Conservation (phyloP, 2,797 vertebrate species). For the Enteromius afrohamiltoni region DNA sequence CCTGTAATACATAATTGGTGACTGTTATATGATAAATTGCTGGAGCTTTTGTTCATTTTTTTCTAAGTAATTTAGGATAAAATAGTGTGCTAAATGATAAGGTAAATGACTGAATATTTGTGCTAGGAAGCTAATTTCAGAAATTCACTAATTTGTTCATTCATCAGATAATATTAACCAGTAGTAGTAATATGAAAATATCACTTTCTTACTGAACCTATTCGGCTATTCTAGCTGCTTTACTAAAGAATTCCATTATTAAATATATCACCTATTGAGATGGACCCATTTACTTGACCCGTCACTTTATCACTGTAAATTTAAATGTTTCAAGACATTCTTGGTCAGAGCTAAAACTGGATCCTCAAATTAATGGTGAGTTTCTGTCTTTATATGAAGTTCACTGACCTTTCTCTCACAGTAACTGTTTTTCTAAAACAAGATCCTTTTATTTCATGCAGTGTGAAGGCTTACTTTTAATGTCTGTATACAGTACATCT, state of each 20-base stretch:
- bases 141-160: constrained; percentile 4
- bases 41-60: constrained; percentile 2
- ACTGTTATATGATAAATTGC: not conserved
- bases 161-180: constrained; percentile 10
- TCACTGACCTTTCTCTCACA: not conserved
- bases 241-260: constrained; percentile 1
- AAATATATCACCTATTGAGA: constrained; percentile 8
- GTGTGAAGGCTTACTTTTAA: constrained; percentile 1
- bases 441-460: not conserved
- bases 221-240: not conserved
- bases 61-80: not conserved
- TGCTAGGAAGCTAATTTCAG: not conserved
- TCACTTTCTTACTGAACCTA: not conserved
- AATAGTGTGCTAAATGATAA: constrained; percentile 10
- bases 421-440: not conserved
- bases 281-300: constrained; percentile 3
- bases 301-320: not conserved
- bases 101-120: not conserved
- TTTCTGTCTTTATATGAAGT: not conserved
- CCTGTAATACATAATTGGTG: not conserved
- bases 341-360: constrained; percentile 23
- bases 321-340: constrained; percentile 41
- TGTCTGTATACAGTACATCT: constrained; percentile 19
- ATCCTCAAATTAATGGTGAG: not conserved
- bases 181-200: not conserved